Evolutionary conservation across 2,797 vertebrate species (phyloP), one percentile per base, ranked within the genome.

Genomic region (Danio jaintianensis): DNA sequence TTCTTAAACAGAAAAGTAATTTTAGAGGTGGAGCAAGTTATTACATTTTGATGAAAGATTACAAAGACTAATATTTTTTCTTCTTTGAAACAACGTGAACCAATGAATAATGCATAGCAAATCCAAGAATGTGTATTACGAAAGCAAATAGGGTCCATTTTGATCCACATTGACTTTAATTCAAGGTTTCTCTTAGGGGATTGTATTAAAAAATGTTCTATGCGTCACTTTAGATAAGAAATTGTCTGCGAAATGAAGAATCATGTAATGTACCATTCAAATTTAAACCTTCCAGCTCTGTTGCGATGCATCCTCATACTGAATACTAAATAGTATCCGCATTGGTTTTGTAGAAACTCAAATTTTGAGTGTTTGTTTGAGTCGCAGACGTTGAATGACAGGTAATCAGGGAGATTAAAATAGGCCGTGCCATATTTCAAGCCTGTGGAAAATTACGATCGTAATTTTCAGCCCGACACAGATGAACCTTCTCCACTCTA

Each of bases 401-500:
- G 85, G 90, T 84, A 93, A 92, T 91, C 91, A 86, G 91, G 90
- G 85, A 86, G 92, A 93, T 93, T 92, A 94, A 95, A 93, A 90
- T 78, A 66, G 67, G 77, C 84, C 45, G 91, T 90, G 87, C 87
- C 93, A 89, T 92, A 93, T 92, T 94, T 96, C 94, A 95, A 87
- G 82, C 87, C 84, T 87, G 92, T 92, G 87, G 86, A 90, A 95
- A 95, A 96, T 95, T 94, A 93, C 93, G 94, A 85, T 85, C 87
- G 93, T 95, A 92, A 94, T 95, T 95, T 94, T 92, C 89, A 87
- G 88, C 43, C 58, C 73, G 92, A 82, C 86, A 90, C 87, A 93
- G 91, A 94, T 93, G 80, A 94, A 87, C 83, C 87, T 62, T 89
- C 88, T 91, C 87, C 88, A 87, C 86, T 83, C 89, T 89, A 91